Base-by-base conservation (phyloP, 2,888 invertebrate species). In the Amblyjoppa proteus region DNA sequence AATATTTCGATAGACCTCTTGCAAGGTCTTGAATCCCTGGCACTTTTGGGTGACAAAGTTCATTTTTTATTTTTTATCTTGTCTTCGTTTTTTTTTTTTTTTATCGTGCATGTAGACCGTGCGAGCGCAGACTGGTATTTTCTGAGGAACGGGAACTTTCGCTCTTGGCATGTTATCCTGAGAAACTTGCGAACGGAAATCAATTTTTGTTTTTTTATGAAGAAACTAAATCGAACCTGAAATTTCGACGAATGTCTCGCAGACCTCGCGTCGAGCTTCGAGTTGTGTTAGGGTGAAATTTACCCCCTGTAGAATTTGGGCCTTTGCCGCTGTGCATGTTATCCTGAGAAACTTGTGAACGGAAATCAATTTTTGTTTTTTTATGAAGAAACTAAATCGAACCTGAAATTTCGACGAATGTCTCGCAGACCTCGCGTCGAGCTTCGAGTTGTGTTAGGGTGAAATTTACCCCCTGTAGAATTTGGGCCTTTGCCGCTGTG, bases 1-100 rank as follows among this genome's bases (percentile, higher is more conserved):
- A 49, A 25, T 16, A 61, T 61, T 31, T 61, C 34, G 31, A 61
- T 61, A 16, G 25, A 75, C 71, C 31, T 82, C 61, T 25, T 1
- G 31, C 51, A 28, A 49, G n/a, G 7, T 73, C 68, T 80, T 85
- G 53, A 9, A 4, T 31, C 3, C 82, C 82, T 73, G 79, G 31
- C 58, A 56, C 75, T 68, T 76, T 76, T 82, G 64, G 76, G 79
- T 76, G 79, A 85, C 82, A 82, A 51, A 68, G 66, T 79, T 82
- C 53, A 51, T 41, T 78, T 78, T 81, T 78, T 78, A 41, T 38
- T 41, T 41, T 41, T 75, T 45, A 41, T 41, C 2, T 41, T 41
- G 41, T 9, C 9, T 41, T 41, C 41, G 3, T 45, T 79, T 78
- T 13, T 45, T 79, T 78, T 78, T 79, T 68, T 45, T n/a, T 64